Evolutionary conservation across 2,113 vertebrate species (phyloP).

Genomic region (Lynx canadensis): DNA sequence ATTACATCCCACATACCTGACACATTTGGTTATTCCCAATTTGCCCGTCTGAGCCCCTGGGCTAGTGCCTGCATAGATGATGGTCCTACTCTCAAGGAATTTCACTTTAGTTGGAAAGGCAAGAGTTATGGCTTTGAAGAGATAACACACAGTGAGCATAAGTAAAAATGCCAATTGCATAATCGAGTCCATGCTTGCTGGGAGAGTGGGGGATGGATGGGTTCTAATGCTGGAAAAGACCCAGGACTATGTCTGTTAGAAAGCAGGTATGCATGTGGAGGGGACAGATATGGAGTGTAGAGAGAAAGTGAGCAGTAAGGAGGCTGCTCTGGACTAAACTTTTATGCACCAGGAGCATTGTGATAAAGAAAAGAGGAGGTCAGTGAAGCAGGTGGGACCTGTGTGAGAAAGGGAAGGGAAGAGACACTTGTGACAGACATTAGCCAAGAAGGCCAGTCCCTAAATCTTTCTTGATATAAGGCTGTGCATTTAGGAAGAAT

Average conservation of each 20-base stretch:
- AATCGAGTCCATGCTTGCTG: background rate
- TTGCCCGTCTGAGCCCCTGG: background rate
- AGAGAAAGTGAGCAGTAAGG: background rate
- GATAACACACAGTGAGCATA: background rate
- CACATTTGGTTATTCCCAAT: background rate
- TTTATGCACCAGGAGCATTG: background rate
- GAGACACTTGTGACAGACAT: background rate
- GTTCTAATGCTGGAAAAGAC: background rate
- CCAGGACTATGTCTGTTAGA: background rate
- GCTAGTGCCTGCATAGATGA: background rate
- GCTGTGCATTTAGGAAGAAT: background rate
- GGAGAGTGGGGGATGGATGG: background rate
- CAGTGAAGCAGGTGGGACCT: background rate
- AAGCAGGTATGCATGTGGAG: background rate
- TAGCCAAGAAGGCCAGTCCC: background rate
- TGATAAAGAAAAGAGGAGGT: background rate
- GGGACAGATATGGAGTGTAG: no score
- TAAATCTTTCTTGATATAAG: background rate
- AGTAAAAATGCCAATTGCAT: background rate
- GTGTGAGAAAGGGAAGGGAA: background rate
- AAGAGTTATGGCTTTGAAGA: background rate
- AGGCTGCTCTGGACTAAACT: background rate
- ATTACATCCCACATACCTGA: background rate
- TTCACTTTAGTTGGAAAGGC: background rate
- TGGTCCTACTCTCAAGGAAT: background rate